Base-by-base conservation (phyloP, 2,797 vertebrate genomes). In the Leucoraja ocellata region DNA sequence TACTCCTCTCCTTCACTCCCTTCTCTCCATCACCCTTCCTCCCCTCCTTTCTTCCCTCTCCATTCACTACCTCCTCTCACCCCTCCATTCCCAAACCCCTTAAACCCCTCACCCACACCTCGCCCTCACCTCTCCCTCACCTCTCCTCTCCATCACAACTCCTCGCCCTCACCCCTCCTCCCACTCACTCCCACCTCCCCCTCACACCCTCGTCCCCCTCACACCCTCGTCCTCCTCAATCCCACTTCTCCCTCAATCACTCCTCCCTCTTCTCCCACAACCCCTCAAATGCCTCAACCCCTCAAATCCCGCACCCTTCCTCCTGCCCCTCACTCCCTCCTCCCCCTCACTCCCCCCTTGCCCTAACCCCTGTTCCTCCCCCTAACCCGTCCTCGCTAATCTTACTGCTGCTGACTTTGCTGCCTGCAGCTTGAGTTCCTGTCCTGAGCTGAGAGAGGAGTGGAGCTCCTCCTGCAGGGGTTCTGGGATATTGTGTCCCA, bases 171-270 rank as follows among this genome's bases (percentile, higher is more conserved):
- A 13, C 1, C 1, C 11, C 16, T 14, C 32, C 16, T 14, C 10
- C 9, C 28, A 0, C 32, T 2, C 9, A 4, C 7, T 10, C 0
- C 8, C 14, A 0, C 10, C 18, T 14, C 77, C 10, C 10, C 3
- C n/a, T 0, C 13, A 11, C 14, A 6, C 4, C n/a, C 18, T 0
- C 25, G 0, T 28, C 4, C 21, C 4, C 1, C 36, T 7, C 14
- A 4, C 32, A 39, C 78, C 2, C 4, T 16, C 36, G 4, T 2
- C 11, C 4, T 13, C 32, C 32, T 39, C 14, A 4, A 32, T 5
- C 32, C 1, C 8, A 32, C 32, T 32, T 2, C 11, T 18, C 32
- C 32, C 36, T 39, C 14, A 5, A 36, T 6, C 36, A 0, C 9
- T 4, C 32, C 11, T n/a, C 10, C 8, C 1, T 16, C 78, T 8